Conservation (phyloP, 2,888 invertebrate species). For the Atethmia centrago region DNA sequence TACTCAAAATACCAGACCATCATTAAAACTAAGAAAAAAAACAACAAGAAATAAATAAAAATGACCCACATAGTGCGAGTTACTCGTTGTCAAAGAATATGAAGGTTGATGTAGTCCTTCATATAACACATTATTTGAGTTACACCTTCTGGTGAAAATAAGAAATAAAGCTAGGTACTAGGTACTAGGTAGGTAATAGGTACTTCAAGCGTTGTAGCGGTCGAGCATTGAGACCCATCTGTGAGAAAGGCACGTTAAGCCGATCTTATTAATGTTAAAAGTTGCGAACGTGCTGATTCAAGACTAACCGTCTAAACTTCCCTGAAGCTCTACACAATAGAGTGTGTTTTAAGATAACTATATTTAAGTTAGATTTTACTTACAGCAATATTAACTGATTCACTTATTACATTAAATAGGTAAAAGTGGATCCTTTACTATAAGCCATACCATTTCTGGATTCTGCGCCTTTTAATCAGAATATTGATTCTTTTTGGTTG, state of each 20-base stretch:
- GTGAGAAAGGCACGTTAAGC: not conserved
- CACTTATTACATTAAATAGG: not conserved
- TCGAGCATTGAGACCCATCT: conserved; percentile 22
- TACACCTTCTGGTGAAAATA: not conserved
- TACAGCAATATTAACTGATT: not conserved
- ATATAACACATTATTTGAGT: not conserved
- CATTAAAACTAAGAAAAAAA: too few species aligned
- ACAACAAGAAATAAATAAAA: too few species aligned
- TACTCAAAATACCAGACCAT: too few species aligned
- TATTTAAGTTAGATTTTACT: not conserved
- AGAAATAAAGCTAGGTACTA: not conserved
- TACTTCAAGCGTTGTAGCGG: not conserved
- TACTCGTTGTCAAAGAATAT: not conserved
- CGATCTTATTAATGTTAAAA: conserved; percentile 31
- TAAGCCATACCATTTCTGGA: not conserved
- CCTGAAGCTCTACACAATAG: conserved; percentile 4
- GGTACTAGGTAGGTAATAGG: not conserved
- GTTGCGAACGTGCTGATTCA: conserved; percentile 16
- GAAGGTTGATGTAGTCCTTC: not conserved
- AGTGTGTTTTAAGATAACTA: not conserved
- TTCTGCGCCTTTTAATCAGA: not conserved
- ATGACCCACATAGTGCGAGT: too few species aligned
- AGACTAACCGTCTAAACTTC: not conserved
- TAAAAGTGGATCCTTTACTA: not conserved
- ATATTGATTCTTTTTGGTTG: not conserved